phyloP scores from a whole-genome alignment of 2,888 invertebrate genomes.

The Acanthosepion lycidas region DNA sequence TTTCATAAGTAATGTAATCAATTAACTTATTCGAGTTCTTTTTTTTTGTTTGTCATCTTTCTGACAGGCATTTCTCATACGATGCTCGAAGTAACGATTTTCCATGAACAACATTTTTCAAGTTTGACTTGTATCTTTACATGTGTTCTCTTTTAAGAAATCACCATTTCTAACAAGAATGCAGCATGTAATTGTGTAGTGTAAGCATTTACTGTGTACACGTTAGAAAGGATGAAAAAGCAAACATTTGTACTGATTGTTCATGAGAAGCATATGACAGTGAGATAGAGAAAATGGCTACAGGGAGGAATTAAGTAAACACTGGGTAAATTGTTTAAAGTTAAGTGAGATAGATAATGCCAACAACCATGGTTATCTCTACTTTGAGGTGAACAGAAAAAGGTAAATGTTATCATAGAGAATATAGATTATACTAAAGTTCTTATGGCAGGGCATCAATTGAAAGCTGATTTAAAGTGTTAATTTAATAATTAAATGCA shows the following conservation, averaged over 20 bases:
- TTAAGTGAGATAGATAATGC: not conserved
- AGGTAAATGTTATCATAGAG: not conserved
- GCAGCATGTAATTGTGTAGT: slow-evolving; percentile 18
- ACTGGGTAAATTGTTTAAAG: not conserved
- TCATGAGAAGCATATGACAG: not conserved
- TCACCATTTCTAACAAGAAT: slow-evolving; percentile 10
- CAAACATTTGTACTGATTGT: not conserved
- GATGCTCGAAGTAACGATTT: not conserved
- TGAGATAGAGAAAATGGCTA: not conserved
- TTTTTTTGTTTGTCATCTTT: not conserved
- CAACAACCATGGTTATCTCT: not conserved
- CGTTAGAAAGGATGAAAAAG: not conserved
- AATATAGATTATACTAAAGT: not conserved
- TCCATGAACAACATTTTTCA: not conserved
- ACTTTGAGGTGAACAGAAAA: not conserved
- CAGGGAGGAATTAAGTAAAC: not conserved
- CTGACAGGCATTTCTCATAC: slow-evolving; percentile 7
- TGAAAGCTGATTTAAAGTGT: too few relatives aligned
- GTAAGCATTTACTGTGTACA: not conserved
- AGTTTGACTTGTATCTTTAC: slow-evolving; percentile 10
- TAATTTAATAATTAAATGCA: too few relatives aligned
- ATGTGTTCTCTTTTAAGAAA: slow-evolving; percentile 33
- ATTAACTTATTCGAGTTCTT: not conserved
- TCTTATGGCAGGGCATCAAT: too few relatives aligned
- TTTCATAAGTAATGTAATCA: not conserved